Base-by-base conservation (phyloP, 2,888 invertebrate species). In the Noctua comes region DNA sequence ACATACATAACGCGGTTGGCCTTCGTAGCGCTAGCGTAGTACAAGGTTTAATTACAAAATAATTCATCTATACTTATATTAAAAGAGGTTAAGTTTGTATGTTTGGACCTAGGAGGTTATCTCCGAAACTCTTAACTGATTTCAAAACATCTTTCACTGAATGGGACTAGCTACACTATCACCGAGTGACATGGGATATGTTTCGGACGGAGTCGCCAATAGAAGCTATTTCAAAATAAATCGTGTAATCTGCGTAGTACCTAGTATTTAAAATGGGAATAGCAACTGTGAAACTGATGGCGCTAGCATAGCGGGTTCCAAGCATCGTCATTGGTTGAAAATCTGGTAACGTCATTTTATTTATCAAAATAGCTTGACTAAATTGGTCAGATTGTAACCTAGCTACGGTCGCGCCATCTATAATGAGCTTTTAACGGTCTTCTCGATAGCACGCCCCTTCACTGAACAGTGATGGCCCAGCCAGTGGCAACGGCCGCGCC, bases 1-100 rank as follows among this genome's bases (percentile, higher is more conserved):
- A 51, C 7, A 24, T 10, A 7, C 6, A 40, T 10, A 62, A 16
- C 27, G 6, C 13, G 57, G 16, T 18, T 71, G 27, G 1, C 36
- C 6, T 36, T 65, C 18, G 24, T 21, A 43, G 54, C 1, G 11
- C 62, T 51, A 36, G 43, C 51, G 24, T 7, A 27, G 16, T 27
- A 72, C 51, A 64, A 73, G 24, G 24, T 64, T 54, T 54, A 24
- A 72, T 54, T 54, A 46, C 27, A 36, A 46, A 73, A 51, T n/a
- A 0, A 59, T 59, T 59, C 16, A 16, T 27, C 59, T 27, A 27
- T 57, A 48, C 48, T 51, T 1, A 13, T 57, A 57, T 27, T 27
- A 59, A 16, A 27, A 59, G 2, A 16, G 59, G n/a, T 16, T 5
- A 57, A 1, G 59, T 27, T n/a, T 59, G 27, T 27, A 4, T 27